These are phyloP conservation scores for Podilymbus podiceps DNA, from an alignment of 2,113 vertebrate genomes.

Conservation along the genomic window DNA sequence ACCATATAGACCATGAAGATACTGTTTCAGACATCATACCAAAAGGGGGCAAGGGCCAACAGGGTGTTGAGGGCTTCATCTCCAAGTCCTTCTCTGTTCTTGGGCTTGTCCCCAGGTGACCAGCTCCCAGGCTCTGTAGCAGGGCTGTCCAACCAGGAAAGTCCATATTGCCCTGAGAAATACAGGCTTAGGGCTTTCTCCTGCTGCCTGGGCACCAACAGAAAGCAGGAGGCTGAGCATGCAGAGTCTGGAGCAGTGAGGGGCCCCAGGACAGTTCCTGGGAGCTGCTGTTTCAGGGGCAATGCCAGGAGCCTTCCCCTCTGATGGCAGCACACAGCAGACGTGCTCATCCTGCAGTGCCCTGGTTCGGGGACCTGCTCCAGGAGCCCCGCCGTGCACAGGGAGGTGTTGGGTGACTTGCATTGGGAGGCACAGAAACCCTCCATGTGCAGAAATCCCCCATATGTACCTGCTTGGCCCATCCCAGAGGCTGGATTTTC, in stretches of 20 bases:
- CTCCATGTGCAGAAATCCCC: not conserved
- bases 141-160: not conserved
- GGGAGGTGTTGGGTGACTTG: fast-evolving
- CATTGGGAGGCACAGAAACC: not conserved
- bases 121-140: not conserved
- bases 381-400: fast-evolving
- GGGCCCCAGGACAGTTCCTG: not conserved
- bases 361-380: not conserved
- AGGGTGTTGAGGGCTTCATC: not conserved
- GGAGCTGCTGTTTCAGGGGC: not conserved
- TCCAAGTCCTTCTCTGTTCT: not conserved
- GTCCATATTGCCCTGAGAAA: not conserved
- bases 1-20: not conserved
- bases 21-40: not conserved
- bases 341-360: not conserved
- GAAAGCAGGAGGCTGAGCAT: fast-evolving
- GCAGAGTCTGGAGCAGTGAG: not conserved
- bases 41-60: not conserved
- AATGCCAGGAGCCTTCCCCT: not conserved
- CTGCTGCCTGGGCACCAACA: not conserved
- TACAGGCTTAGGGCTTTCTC: not conserved
- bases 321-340: not conserved
- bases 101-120: not conserved
- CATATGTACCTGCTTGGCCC: not conserved
- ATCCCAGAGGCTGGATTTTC: not conserved